Base-by-base conservation (phyloP, 2,113 vertebrate genomes). In the Notothenia rossii region DNA sequence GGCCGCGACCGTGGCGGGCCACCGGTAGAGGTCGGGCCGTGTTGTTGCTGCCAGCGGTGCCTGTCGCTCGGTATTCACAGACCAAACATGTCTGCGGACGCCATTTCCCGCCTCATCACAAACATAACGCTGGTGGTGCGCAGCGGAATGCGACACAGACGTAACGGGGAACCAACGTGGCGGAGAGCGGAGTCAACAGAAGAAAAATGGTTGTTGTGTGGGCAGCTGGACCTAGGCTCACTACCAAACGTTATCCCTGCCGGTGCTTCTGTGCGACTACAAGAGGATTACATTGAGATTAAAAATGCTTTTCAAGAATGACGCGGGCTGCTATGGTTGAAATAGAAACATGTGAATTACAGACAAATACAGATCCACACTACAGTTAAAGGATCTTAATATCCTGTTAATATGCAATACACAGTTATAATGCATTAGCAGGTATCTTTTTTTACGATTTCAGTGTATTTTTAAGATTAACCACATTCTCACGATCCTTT, bases 81-180 rank as follows among this genome's bases (percentile, higher is more conserved):
- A 90, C 73, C 77, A 70, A 79, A 91, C 89, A 73, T 83, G 83
- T 87, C 86, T 75, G 78, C 58, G 63, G 93, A 89, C 93, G 93
- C 93, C 92, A 94, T 94, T 94, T 94, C 93, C 93, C 92, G 93
- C 93, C 92, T 93, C 89, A 86, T 86, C 91, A 89, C 89, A 92
- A 91, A 93, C 86, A 85, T 36, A 87, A 78, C 85, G 89, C 49
- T 75, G 79, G 86, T 43, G 77, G 54, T 84, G 90, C 90, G 90
- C 90, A 83, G 63, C 69, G 85, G 81, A 88, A 86, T 88, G 89
- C 91, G 89, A 90, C 89, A 87, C 87, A 60, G 83, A 48, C 81
- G 67, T 79, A 40, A 72, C 51, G 12, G 22, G 62, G 75, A 87
- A 87, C 82, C 85, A 84, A 92, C 88, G 90, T 90, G 86, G 87